Base-by-base conservation (phyloP, 2,797 vertebrate species). In the Labroides dimidiatus region DNA sequence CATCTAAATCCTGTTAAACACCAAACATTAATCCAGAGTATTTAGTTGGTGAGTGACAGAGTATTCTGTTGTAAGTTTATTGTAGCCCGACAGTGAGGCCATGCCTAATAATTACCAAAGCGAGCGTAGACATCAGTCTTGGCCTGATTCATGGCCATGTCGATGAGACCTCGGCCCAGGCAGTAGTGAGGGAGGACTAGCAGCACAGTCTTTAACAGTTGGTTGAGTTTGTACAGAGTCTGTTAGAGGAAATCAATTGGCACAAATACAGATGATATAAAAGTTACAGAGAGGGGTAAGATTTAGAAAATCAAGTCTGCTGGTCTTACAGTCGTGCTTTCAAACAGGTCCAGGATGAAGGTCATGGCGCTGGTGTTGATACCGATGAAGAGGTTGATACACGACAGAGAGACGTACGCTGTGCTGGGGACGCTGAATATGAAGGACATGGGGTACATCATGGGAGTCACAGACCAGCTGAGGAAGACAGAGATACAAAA, bases 391-490 rank as follows among this genome's bases (percentile, higher is more conserved):
- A 99, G 95, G 84, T 99, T 99, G 84, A 97, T 93, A 70, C 96
- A 98, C 23, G 96, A 96, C 80, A 99, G 77, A 59, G 95, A 95
- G 84, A 99, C 96, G 0, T 98, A 99, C 54, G 97, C 97, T 13
- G 96, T 98, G 93, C 97, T 99, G 69, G 97, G 97, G 13, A 98
- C 80, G 27, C 78, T 95, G 90, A 98, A 99, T 68, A 97, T 71
- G 81, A 93, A 96, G 63, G 97, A 93, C 78, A 97, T 93, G 7
- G 97, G 97, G 84, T 99, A 99, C 96, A 99, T 98, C 96, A 98
- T 95, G 50, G 97, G 97, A 4, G 95, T 98, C 80, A 98, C 91
- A 3, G 97, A 96, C 97, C 97, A 99, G 12, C 97, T 99, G 87
- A 4, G 27, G 74, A 8, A 72, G 24, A 78, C 4, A 69, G 5